Evolutionary conservation across 2,797 vertebrate species (phyloP), one percentile per base, ranked within the genome.

Genomic region (Anomalospiza imberbis): DNA sequence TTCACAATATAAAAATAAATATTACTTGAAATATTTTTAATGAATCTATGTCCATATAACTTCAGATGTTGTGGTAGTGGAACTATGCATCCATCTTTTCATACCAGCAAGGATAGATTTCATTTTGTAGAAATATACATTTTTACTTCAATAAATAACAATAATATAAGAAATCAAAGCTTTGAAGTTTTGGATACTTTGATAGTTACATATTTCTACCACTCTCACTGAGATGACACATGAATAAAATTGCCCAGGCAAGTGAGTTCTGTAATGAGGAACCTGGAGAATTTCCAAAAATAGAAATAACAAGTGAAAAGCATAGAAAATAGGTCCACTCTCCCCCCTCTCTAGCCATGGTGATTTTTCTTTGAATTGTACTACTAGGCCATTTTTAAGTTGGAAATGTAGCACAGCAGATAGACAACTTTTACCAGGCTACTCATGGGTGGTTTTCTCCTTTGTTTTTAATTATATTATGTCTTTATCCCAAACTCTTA

Each of bases 91-190:
- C 22, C 7, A 48, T 65, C 67, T 91, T 92, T 61, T 73, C 67
- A 67, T 44, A 71, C 14, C 28, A 92, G 26, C 32, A 91, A 79
- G 19, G 15, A n/a, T 74, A 57, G 11, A 40, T 67, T 79, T 55
- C 0, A 79, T 70, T 72, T 78, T n/a, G 19, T 77, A 82, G 48
- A 89, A 92, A 54, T 7, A 76, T 50, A 11, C 54, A 92, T 5
- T 65, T 86, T n/a, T 58, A 91, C 20, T 54, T 85, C 55, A 73
- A 50, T 66, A 85, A 89, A 81, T 66, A 65, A 55, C 55, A 81
- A 48, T 57, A 87, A 47, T 26, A 9, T 12, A 74, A 91, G 16
- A 71, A 85, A 50, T 28, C 6, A 15, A 61, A 50, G 7, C 21
- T 70, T 63, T 63, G 24, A 79, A 50, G 15, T 78, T 85, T 50